Base-by-base conservation (phyloP, 1,140 invertebrate species). In the Hylyphantes graminicola region DNA sequence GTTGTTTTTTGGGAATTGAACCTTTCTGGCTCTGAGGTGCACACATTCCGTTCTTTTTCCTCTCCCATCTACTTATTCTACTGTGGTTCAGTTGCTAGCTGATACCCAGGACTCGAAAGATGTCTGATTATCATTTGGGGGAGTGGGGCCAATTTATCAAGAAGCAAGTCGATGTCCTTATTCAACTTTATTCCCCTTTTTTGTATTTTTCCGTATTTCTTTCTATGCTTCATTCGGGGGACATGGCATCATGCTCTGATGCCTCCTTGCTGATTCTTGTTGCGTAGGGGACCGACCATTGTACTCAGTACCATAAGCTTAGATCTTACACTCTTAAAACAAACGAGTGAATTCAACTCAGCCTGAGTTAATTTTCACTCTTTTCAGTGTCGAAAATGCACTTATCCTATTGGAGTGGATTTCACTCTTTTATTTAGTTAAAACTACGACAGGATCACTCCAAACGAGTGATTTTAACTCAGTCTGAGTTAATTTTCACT, bases 121-220 rank as follows among this genome's bases (percentile, higher is more conserved):
- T 80, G 77, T 80, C 77, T 80, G 77, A 80, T 80, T 80, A 80
- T 80, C 77, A 80, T 80, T 68, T 70, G 77, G 77, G 76, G 76
- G 77, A 70, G 65, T 68, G 64, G 65, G 51, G 17, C 77, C 77
- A 68, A 80, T 70, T 80, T 80, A 70, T 70, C 65, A 68, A 70
- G 61, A 70, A 70, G 55, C 65, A 53, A 59, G 65, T 21, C 65
- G 65, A 59, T 70, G 21, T 55, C 67, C 63, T 67, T 63, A 78
- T 78, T 80, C 77, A 70, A 68, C 77, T 80, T 80, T 67, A 50
- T 78, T 70, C 63, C 59, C 6, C 19, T 68, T 50, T 70, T 70
- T 57, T 70, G 12, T 53, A 12, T n/a, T 55, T 54, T 80, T 79
- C 61, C 48, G 54, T 10, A 50, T 70, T 80, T 57, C 54, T 70